Evolutionary conservation across 2,888 invertebrate species (phyloP), one percentile per base, ranked within the genome.

Genomic region (Nesidiocoris tenuis): DNA sequence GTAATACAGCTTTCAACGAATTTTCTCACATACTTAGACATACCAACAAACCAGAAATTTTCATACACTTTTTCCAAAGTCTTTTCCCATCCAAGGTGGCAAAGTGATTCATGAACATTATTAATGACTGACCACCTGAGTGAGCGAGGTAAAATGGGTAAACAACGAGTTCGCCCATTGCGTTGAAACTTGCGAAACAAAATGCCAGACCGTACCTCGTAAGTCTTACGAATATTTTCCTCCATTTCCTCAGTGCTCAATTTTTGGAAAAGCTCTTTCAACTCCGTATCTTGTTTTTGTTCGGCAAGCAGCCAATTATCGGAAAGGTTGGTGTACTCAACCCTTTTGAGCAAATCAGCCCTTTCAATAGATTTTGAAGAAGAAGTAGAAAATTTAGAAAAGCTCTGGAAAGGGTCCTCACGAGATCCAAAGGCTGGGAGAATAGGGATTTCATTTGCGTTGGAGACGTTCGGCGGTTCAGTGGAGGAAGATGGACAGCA

Each of bases 11-110:
- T n/a, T n/a, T n/a, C n/a, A n/a, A n/a, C n/a, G n/a, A n/a, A n/a
- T n/a, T n/a, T n/a, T 5, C 61, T 19, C 17, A 61, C 61, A 16
- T 61, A 61, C 16, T 61, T 61, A 16, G 61, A 18, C 61, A 18
- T 61, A 75, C 67, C 82, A 83, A 17, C 79, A 80, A 0, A 82
- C 81, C 0, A 82, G 81, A 70, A 82, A 83, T 72, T 81, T 82
- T 39, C 81, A 67, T 0, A 83, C 2, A 66, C 39, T 16, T 19
- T 65, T 65, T 65, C 65, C 7, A 65, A 17, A 22, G 65, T 65
- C 22, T 65, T 65, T 9, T 65, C 21, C 21, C 24, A 65, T 19
- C 65, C 65, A 9, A 65, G 21, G 18, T 67, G 67, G 19, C 16
- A 12, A 17, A 67, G 16, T 5, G 7, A 7, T 25, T 67, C 55